Conservation (phyloP, 2,113 vertebrate genomes). For the Lethenteron reissneri region DNA sequence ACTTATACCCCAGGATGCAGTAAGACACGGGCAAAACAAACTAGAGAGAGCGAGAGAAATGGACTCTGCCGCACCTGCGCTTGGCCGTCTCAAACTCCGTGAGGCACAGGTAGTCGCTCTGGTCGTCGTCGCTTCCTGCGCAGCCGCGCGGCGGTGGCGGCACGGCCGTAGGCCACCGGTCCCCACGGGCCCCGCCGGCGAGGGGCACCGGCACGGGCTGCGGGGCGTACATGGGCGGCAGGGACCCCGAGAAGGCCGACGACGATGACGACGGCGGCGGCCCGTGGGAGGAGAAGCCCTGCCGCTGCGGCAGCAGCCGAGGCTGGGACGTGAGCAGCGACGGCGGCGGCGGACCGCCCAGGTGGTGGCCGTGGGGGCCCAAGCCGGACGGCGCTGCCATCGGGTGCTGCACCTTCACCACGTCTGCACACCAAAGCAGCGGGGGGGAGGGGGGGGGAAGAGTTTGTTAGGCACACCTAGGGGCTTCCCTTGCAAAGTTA, state of each 20-base stretch:
- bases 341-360: neutral
- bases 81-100: conserved; percentile 6
- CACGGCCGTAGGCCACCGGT: neutral
- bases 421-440: neutral
- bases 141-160: neutral
- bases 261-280: neutral
- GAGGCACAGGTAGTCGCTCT: conserved; percentile 1
- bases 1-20: too few species aligned
- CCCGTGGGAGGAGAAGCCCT: neutral
- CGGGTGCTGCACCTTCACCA: conserved; percentile 4
- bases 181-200: neutral
- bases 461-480: neutral
- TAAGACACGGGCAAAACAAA: too few species aligned
- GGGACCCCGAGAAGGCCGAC: neutral
- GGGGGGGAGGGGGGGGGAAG: neutral
- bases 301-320: neutral
- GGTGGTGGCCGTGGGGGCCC: neutral
- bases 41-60: too few species aligned
- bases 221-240: neutral
- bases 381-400: neutral
- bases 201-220: neutral
- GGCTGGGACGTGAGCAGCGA: neutral
- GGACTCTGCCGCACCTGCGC: neutral
- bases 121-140: neutral
- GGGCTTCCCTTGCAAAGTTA: neutral